Base-by-base conservation (phyloP, 2,113 vertebrate genomes). In the Tor tambroides region DNA sequence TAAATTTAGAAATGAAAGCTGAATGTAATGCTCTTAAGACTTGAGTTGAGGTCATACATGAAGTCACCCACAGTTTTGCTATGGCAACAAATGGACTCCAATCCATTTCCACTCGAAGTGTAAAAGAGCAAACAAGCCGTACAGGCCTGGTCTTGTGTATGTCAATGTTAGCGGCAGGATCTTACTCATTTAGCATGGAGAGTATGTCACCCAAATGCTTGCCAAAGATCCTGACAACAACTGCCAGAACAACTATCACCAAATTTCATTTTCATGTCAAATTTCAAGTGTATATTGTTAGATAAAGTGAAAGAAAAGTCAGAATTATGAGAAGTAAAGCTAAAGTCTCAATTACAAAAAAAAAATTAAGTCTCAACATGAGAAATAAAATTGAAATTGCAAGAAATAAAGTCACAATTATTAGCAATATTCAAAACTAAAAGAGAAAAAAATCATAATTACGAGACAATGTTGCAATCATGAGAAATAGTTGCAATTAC, bases 71-170 rank as follows among this genome's bases (percentile, higher is more conserved):
- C 43, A 59, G 76, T 74, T n/a, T 38, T 91, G 61, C 87, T 86
- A 86, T 92, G 89, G 88, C 80, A 92, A 88, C 82, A 89, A 38
- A 35, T 43, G 23, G 76, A 80, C 65, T 77, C 78, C 80, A 90
- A 89, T 91, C 80, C 81, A 35, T 8, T 32, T 85, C n/a, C 63
- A 65, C 82, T 87, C 71, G 14, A 69, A 79, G 65, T 83, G 88
- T 80, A 12, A 85, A 91, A 89, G 77, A 49, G 75, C 49, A 59
- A 46, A 82, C 87, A 83, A 88, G 81, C 32, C 35, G 11, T 72
- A 67, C 91, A 91, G n/a, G 92, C 86, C 87, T 46, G 76, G 84
- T 91, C 92, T 91, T 93, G 91, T 35, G 77, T 77, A 8, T 35
- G 38, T 46, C 7, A 19, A 8, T 1, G 19, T 41, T 14, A n/a